phyloP scores from a whole-genome alignment of 2,113 vertebrate species.

The Toxotes jaculatrix region DNA sequence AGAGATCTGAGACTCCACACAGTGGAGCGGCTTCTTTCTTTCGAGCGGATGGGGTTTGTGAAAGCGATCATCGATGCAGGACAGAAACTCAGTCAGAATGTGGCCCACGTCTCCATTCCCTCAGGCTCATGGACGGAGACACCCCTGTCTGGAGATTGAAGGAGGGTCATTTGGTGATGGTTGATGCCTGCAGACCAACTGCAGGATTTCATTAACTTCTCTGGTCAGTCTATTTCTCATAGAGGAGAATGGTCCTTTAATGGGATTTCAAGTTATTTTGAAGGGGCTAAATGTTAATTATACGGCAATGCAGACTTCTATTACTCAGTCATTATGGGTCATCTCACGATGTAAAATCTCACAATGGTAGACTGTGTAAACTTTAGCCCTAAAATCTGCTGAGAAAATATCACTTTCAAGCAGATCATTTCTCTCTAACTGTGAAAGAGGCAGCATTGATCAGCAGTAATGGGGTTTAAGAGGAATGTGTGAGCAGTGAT shows the following conservation, averaged over 20 bases:
- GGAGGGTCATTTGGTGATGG: conserved; percentile 68
- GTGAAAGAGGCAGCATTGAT: conserved; percentile 65
- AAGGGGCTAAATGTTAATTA: conserved; percentile 77
- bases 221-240: conserved; percentile 64
- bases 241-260: conserved; percentile 67
- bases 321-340: conserved; percentile 70
- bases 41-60: conserved; percentile 57
- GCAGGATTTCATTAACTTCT: conserved; percentile 79
- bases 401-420: conserved; percentile 68
- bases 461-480: conserved; percentile 71
- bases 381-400: conserved; percentile 53
- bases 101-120: conserved; percentile 63
- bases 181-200: conserved; percentile 63
- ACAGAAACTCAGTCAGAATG: conserved; percentile 58
- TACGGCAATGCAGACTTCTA: conserved; percentile 59
- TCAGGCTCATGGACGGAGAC: conserved; percentile 56
- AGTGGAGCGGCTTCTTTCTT: conserved; percentile 49
- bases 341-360: conserved; percentile 45
- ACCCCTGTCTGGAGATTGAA: conserved; percentile 65
- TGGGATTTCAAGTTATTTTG: conserved; percentile 70
- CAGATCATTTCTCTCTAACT: conserved; percentile 59
- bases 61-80: conserved; percentile 70
- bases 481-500: conserved; percentile 64
- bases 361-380: conserved; percentile 43
- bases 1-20: conserved; percentile 55